Base-by-base conservation (phyloP, 2,888 invertebrate species). In the Stenoptilia bipunctidactyla region DNA sequence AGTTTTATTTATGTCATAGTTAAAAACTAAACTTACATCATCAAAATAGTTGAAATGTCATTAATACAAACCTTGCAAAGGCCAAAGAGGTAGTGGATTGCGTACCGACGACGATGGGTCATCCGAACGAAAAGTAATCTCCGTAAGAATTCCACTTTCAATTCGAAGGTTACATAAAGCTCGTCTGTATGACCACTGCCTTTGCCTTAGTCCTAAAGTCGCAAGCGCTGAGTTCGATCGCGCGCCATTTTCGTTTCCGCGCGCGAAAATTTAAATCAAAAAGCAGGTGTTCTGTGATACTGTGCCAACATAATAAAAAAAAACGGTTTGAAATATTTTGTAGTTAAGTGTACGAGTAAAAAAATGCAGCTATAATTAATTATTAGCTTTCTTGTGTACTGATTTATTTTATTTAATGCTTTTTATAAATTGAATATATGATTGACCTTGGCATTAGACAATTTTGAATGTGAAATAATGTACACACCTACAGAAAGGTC, bases 111-210 rank as follows among this genome's bases (percentile, higher is more conserved):
- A n/a, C n/a, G 30, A 30, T 30, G 30, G 30, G 30, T 30, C 30
- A 30, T 30, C 20, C 20, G 20, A 20, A 8, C 4, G 8, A 20
- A 20, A 20, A 30, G 4, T 12, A 10, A 12, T 76, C 77, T 76
- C 77, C 79, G 67, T 73, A 77, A 77, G 76, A 71, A 80, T 77
- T 74, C 55, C 61, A 67, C 72, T 75, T 71, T 69, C 66, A 56
- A 67, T 59, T 51, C 61, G 79, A 80, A 82, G 80, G 80, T 79
- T 80, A 74, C 74, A 66, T 70, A 72, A 76, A 77, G 62, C 68
- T 69, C 58, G 57, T 61, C 61, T 56, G 53, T 59, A 67, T 64
- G 66, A 69, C 65, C 66, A 66, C 59, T 65, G 30, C n/a, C 61
- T 55, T 61, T 50, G 51, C 57, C 55, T 74, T 74, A 82, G 80